Evolutionary conservation across 2,113 vertebrate genomes (phyloP).

Genomic region (Oceanites oceanicus): DNA sequence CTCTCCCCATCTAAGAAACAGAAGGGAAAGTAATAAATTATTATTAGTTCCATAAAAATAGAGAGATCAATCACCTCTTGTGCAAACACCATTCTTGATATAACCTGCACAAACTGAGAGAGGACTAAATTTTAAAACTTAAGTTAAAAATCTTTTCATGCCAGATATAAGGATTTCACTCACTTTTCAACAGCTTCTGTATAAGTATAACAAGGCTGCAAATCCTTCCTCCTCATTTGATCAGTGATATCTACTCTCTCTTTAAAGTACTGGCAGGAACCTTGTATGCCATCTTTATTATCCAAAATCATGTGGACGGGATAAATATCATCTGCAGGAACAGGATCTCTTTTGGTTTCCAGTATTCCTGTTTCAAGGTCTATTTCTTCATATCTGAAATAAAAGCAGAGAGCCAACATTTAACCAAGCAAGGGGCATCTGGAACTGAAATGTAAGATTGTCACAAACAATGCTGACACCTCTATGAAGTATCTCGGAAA

Average conservation of each 20-base stretch:
- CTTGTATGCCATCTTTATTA: conserved; percentile 85
- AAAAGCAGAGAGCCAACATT: not conserved
- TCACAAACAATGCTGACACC: not conserved
- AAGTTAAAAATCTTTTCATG: not conserved
- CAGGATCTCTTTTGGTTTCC: conserved; percentile 62
- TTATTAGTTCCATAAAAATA: not conserved
- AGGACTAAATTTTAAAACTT: not conserved
- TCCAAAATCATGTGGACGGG: conserved; percentile 83
- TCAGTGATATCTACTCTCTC: conserved; percentile 82
- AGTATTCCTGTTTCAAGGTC: conserved; percentile 85
- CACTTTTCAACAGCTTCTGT: conserved; percentile 82
- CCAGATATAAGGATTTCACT: not conserved
- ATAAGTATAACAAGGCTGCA: conserved; percentile 70
- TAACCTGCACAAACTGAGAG: not conserved
- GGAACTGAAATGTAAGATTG: not conserved
- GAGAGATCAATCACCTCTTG: not conserved
- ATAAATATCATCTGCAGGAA: conserved; percentile 80
- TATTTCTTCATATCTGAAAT: conserved; percentile 82
- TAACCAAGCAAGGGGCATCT: not conserved
- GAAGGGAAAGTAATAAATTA: not conserved
- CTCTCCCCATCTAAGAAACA: conserved; percentile 83
- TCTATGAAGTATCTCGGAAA: not conserved
- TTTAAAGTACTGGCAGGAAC: conserved; percentile 86
- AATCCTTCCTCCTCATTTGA: conserved; percentile 74
- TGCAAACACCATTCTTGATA: not conserved